Conservation (phyloP, 2,113 vertebrate species). For the Paraplagusia blochii region DNA sequence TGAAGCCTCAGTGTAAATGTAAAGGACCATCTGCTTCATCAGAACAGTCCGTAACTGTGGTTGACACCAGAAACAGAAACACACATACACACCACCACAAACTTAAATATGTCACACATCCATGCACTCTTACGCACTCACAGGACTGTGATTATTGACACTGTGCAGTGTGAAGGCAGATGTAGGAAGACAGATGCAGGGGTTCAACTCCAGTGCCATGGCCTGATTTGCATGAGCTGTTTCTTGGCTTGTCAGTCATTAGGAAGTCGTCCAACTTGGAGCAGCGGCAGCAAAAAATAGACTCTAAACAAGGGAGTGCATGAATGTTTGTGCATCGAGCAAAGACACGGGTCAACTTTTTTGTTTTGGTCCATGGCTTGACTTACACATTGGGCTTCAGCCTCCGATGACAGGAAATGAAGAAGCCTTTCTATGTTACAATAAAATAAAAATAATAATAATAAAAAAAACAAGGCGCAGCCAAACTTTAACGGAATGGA, state of each 20-base stretch:
- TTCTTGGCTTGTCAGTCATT: slow-evolving; percentile 63
- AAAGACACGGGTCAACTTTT: not conserved
- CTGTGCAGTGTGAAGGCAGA: slow-evolving; percentile 43
- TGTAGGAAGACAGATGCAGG: slow-evolving; percentile 59
- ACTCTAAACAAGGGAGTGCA: slow-evolving; percentile 35
- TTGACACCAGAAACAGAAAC: too few relatives aligned
- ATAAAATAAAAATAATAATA: slow-evolving; percentile 33
- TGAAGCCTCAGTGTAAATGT: too few relatives aligned
- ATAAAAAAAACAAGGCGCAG: slow-evolving; percentile 29
- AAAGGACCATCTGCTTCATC: not conserved
- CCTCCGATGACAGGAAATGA: slow-evolving; percentile 24
- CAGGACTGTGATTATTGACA: slow-evolving; percentile 33
- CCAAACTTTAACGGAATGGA: slow-evolving; percentile 37
- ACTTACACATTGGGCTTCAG: slow-evolving; percentile 39
- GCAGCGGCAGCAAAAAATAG: slow-evolving; percentile 37
- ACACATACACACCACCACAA: not conserved
- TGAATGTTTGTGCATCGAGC: slow-evolving; percentile 19
- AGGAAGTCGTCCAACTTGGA: slow-evolving; percentile 48
- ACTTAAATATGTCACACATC: not conserved
- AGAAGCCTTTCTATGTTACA: slow-evolving; percentile 25
- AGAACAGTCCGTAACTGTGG: not conserved
- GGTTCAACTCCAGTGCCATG: slow-evolving; percentile 63
- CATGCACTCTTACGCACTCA: not conserved
- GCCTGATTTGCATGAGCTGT: slow-evolving; percentile 66
- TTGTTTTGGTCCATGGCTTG: slow-evolving; percentile 25